A percentile compares a stretch with the other conserved stretches of the same genome.
Evolutionary conservation across 2,113 vertebrate genomes (phyloP).

Genomic region (Ceyx margarethae): DNA sequence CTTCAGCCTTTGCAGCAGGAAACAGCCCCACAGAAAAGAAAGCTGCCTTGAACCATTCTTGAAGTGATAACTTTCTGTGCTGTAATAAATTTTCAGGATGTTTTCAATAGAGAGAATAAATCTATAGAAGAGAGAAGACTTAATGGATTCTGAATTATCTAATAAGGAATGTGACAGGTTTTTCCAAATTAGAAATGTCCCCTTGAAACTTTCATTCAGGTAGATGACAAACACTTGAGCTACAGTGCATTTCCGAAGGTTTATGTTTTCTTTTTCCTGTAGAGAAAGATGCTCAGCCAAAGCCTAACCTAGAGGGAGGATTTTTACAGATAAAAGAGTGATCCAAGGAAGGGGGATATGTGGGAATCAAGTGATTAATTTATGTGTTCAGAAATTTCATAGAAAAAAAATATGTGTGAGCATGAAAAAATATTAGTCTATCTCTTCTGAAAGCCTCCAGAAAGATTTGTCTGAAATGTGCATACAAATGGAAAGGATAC

Average conservation of each 20-base stretch:
- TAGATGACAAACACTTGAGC: constrained; percentile 1
- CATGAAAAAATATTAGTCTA: constrained; percentile 64
- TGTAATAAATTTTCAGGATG: constrained; percentile 12
- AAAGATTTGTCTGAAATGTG: constrained; percentile 75
- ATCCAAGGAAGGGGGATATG: not conserved
- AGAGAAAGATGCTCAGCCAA: not conserved
- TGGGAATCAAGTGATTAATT: constrained; percentile 64
- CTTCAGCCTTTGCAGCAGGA: not conserved
- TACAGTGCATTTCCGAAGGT: not conserved
- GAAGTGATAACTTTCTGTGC: not conserved
- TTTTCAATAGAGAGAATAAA: constrained; percentile 44
- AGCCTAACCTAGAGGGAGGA: not conserved
- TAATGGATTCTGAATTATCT: constrained; percentile 60
- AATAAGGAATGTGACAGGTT: not conserved
- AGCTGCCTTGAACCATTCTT: not conserved
- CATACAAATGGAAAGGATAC: constrained; percentile 74
- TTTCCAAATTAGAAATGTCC: not conserved
- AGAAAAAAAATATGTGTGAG: constrained; percentile 54
- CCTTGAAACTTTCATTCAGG: constrained; percentile 2
- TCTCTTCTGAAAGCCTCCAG: constrained; percentile 63
- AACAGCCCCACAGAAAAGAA: not conserved
- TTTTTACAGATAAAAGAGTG: not conserved
- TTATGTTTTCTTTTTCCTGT: not conserved
- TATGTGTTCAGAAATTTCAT: constrained; percentile 37
- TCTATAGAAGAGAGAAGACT: not conserved